Evolutionary conservation across 2,113 vertebrate genomes (phyloP).

Genomic region (Phylloscopus trochiloides): DNA sequence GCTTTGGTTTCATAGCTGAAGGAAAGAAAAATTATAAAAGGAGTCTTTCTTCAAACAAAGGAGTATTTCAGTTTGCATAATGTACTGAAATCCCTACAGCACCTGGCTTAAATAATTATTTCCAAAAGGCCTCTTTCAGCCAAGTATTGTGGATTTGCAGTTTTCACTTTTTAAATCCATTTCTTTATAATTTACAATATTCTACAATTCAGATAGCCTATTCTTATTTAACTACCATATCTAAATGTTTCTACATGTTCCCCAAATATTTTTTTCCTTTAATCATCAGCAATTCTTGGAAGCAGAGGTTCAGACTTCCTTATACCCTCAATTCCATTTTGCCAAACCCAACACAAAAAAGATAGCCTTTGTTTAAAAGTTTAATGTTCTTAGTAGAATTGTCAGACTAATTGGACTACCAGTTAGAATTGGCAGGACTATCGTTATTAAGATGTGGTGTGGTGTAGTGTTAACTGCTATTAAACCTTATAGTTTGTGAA

Average conservation of each 20-base stretch:
- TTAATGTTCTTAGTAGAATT: constrained; percentile 79
- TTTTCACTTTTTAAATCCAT: neutral
- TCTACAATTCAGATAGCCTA: neutral
- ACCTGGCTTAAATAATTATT: neutral
- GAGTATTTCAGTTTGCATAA: neutral
- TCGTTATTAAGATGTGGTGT: constrained; percentile 75
- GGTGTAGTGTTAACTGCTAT: constrained; percentile 75
- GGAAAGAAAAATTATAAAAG: neutral
- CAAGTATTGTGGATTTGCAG: neutral
- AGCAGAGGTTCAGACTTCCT: neutral
- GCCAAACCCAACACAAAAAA: constrained; percentile 68
- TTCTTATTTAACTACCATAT: neutral
- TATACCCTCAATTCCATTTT: constrained; percentile 64
- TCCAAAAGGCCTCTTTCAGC: neutral
- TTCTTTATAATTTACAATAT: neutral
- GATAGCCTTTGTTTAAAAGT: constrained; percentile 79
- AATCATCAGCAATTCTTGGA: neutral
- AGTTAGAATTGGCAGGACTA: constrained; percentile 79
- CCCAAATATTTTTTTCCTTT: neutral
- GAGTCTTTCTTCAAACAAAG: neutral
- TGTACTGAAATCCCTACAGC: neutral
- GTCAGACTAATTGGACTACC: constrained; percentile 78
- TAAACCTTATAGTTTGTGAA: constrained; percentile 77
- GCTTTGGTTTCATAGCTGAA: neutral
- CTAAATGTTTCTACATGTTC: neutral